These are phyloP conservation scores for Parasteatoda lunata DNA, from an alignment of 2,888 invertebrate genomes.

Conservation along the genomic window DNA sequence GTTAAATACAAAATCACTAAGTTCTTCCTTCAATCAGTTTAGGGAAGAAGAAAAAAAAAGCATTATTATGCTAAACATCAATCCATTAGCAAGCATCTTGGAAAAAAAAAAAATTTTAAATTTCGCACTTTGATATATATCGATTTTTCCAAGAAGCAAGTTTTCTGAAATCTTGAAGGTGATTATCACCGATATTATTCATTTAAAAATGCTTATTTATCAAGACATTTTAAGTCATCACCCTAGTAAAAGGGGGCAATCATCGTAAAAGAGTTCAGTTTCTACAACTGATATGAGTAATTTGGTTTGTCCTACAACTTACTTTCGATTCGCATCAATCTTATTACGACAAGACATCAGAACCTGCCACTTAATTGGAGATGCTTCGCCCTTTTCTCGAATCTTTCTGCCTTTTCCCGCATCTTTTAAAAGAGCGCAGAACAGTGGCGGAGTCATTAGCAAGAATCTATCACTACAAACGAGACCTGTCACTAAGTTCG, in stretches of 20 bases:
- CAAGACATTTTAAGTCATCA: conserved; percentile 3
- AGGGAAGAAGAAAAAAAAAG: too few species aligned
- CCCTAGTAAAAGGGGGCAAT: conserved; percentile 11
- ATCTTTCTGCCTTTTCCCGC: conserved; percentile 20
- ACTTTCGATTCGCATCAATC: conserved; percentile 67
- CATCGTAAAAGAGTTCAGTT: conserved; percentile 31
- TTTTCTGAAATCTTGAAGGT: too few species aligned
- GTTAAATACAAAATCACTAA: too few species aligned
- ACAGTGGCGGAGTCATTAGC: conserved; percentile 62
- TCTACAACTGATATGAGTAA: conserved; percentile 55
- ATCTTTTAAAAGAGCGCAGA: conserved; percentile 50
- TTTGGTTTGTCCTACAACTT: conserved; percentile 68
- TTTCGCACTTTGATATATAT: too few species aligned
- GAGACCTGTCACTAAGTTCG: conserved; percentile 59
- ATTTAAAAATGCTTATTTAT: conserved; percentile 61
- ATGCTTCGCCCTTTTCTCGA: conserved; percentile 30
- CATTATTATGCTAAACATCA: too few species aligned
- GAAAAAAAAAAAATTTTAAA: too few species aligned
- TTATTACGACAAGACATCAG: conserved; percentile 63
- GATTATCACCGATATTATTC: not conserved
- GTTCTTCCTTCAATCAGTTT: too few species aligned
- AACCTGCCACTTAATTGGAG: conserved; percentile 67
- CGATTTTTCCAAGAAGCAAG: too few species aligned
- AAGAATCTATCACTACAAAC: conserved; percentile 68
- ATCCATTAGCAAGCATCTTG: too few species aligned